Conservation (phyloP, 1,140 invertebrate genomes). For the Zophobas morio region DNA sequence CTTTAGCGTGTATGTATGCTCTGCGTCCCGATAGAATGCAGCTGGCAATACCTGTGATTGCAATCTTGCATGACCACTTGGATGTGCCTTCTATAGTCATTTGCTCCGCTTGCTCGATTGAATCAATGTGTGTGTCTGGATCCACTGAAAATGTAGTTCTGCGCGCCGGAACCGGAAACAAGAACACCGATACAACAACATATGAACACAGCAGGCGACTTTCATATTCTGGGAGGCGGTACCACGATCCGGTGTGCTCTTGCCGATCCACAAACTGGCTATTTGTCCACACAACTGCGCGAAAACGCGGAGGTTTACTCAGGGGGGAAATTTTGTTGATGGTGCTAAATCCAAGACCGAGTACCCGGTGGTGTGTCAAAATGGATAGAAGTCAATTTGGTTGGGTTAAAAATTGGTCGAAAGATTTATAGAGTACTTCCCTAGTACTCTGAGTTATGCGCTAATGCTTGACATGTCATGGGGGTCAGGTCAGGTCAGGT, state of each 20-base stretch:
- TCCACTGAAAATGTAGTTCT: conserved; percentile 98
- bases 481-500: no score
- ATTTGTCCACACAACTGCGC: conserved; percentile 49
- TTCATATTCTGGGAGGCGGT: not conserved
- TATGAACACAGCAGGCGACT: conserved; percentile 34
- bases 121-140: conserved; percentile 98
- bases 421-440: no score
- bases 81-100: conserved; percentile 99
- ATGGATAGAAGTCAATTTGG: no score
- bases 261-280: conserved; percentile 23
- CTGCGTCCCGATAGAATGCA: conserved; percentile 66
- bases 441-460: no score
- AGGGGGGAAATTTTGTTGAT: not conserved
- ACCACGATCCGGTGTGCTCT: conserved; percentile 2
- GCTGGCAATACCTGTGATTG: conserved; percentile 89
- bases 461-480: no score
- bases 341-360: no score
- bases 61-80: conserved; percentile 99
- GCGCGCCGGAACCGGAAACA: conserved; percentile 73
- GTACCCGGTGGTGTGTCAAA: no score
- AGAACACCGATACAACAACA: conserved; percentile 66
- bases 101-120: conserved; percentile 97
- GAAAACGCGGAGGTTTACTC: not conserved
- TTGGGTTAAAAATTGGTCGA: no score
- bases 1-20: conserved; percentile 51